Percentiles rank a stretch among this genome's conserved stretches.
Evolutionary conservation across 2,888 invertebrate genomes (phyloP).

Genomic region (Tachina grossa): DNA sequence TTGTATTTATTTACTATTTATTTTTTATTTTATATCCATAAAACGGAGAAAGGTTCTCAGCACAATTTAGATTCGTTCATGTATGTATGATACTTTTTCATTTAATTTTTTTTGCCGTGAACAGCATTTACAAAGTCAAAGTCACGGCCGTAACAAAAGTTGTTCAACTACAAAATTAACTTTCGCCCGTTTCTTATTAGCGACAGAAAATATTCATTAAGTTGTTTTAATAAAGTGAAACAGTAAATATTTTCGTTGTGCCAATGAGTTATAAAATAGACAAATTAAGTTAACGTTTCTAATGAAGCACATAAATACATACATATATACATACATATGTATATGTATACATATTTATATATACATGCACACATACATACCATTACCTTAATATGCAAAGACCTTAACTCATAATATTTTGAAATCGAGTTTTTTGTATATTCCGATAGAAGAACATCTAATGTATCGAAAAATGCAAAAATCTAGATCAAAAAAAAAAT

Average conservation of each 20-base stretch:
- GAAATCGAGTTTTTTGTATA: no score
- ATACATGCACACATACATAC: background rate
- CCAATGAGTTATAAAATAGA: constrained; percentile 36
- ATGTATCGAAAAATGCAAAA: no score
- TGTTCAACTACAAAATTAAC: constrained; percentile 43
- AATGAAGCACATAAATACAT: constrained; percentile 18
- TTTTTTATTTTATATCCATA: background rate
- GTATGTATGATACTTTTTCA: no score
- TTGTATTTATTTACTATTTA: background rate
- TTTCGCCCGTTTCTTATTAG: constrained; percentile 20
- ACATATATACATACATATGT: background rate
- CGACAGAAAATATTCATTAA: constrained; percentile 36
- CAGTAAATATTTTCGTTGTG: constrained; percentile 11
- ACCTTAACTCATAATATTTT: no score
- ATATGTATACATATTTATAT: background rate
- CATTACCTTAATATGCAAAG: background rate
- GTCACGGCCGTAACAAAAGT: constrained; percentile 60
- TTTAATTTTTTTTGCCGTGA: constrained; percentile 36
- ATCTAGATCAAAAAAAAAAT: no score
- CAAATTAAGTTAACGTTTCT: constrained; percentile 38
- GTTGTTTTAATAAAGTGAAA: constrained; percentile 30
- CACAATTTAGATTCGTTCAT: background rate
- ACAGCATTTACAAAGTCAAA: constrained; percentile 58
- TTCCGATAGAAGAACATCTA: no score
- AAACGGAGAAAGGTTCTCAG: background rate